Conservation (phyloP, 2,797 vertebrate species). For the Cossypha niveicapilla region DNA sequence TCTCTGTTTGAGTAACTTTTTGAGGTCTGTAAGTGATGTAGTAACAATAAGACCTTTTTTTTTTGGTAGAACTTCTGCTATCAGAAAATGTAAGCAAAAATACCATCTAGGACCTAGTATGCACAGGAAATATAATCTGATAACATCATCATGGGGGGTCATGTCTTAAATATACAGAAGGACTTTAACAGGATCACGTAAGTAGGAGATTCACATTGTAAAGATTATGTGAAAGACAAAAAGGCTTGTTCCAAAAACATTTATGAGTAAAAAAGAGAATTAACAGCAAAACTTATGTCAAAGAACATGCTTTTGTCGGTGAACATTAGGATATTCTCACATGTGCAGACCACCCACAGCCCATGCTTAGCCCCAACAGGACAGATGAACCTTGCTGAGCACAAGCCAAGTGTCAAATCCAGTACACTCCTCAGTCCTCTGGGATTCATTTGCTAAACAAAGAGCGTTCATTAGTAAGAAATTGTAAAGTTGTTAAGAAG, state of each 20-base stretch:
- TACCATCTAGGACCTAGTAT: neutral
- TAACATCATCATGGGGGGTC: neutral
- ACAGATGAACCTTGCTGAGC: neutral
- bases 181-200: constrained; percentile 15
- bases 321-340: neutral
- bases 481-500: neutral
- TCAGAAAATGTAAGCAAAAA: neutral
- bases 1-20: neutral
- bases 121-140: neutral
- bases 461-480: constrained; percentile 2
- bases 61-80: neutral
- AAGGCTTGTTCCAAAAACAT: constrained; percentile 35
- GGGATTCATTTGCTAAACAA: constrained; percentile 37
- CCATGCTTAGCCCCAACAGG: neutral
- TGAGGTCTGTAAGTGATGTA: neutral
- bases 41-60: neutral
- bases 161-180: constrained; percentile 3
- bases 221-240: constrained; percentile 14
- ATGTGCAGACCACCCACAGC: neutral
- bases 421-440: neutral
- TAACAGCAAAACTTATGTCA: neutral
- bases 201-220: neutral
- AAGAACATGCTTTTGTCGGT: neutral
- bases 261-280: neutral
- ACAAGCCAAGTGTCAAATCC: neutral